Conservation (phyloP, 2,113 vertebrate genomes). For the Rhinichthys klamathensis region DNA sequence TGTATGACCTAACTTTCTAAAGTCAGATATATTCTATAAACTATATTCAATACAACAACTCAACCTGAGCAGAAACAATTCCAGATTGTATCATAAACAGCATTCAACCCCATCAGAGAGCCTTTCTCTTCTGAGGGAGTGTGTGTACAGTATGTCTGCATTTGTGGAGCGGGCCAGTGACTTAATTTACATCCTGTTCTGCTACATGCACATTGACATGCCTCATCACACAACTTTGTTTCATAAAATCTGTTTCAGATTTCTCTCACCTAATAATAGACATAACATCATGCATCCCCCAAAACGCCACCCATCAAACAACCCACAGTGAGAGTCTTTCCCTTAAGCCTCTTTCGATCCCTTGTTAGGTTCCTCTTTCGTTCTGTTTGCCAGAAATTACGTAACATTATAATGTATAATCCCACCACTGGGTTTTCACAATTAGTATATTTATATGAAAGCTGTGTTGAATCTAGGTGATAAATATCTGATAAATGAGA, state of each 20-base stretch:
- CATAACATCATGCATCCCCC: constrained; percentile 69
- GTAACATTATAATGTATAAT: constrained; percentile 10
- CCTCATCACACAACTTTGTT: constrained; percentile 64
- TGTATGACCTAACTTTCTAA: background rate
- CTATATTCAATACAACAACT: background rate
- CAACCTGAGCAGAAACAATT: constrained; percentile 21
- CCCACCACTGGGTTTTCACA: constrained; percentile 5
- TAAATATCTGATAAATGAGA: constrained; percentile 30
- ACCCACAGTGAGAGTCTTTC: background rate
- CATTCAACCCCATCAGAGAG: constrained; percentile 59
- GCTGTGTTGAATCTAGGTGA: constrained; percentile 2
- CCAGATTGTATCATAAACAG: constrained; percentile 19
- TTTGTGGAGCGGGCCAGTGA: constrained; percentile 42
- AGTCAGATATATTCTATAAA: background rate
- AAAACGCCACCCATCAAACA: constrained; percentile 57
- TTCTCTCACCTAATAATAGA: constrained; percentile 64
- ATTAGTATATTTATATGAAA: background rate
- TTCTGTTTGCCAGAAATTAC: background rate
- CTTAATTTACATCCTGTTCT: constrained; percentile 69
- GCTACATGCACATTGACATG: constrained; percentile 61
- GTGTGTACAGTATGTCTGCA: background rate
- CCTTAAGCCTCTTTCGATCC: constrained; percentile 2
- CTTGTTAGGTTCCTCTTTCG: constrained; percentile 15
- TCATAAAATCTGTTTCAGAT: constrained; percentile 61
- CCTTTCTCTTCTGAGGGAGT: constrained; percentile 41